These are phyloP conservation scores for Camponotus fellah DNA, from an alignment of 2,888 invertebrate species.

Conservation along the genomic window DNA sequence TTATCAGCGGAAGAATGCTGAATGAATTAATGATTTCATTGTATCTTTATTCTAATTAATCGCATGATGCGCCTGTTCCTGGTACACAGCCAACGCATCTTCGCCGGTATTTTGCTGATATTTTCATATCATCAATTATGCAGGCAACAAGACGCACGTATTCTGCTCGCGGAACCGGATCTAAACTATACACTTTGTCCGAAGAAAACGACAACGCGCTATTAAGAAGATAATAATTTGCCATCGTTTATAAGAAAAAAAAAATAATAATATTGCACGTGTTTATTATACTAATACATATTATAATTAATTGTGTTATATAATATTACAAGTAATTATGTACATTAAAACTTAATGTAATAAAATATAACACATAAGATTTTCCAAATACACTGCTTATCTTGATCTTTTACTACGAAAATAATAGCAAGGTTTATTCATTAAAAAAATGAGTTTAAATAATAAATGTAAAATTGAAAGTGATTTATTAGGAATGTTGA, in stretches of 20 bases:
- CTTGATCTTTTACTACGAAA: too few species aligned
- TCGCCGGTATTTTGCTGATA: conserved; percentile 54
- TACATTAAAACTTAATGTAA: not conserved
- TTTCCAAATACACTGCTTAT: not conserved
- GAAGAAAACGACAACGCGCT: conserved; percentile 56
- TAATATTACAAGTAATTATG: too few species aligned
- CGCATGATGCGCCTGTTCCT: conserved; percentile 35
- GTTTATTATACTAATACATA: not conserved
- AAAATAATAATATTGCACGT: not conserved
- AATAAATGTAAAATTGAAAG: too few species aligned
- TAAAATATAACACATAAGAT: not conserved
- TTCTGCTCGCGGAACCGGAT: conserved; percentile 76
- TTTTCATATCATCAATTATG: conserved; percentile 70
- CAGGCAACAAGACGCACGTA: conserved; percentile 60
- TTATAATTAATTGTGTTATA: not conserved
- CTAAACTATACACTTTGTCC: conserved; percentile 65
- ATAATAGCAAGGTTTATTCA: too few species aligned
- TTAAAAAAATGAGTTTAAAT: too few species aligned
- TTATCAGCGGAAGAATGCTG: conserved; percentile 33
- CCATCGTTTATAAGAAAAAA: not conserved
- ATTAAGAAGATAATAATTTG: conserved; percentile 33
- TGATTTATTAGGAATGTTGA: too few species aligned
- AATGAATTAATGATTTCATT: conserved; percentile 50
- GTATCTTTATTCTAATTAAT: conserved; percentile 48
- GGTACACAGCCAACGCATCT: conserved; percentile 17